Conservation (phyloP, 2,888 invertebrate genomes). For the Agapostemon virescens region DNA sequence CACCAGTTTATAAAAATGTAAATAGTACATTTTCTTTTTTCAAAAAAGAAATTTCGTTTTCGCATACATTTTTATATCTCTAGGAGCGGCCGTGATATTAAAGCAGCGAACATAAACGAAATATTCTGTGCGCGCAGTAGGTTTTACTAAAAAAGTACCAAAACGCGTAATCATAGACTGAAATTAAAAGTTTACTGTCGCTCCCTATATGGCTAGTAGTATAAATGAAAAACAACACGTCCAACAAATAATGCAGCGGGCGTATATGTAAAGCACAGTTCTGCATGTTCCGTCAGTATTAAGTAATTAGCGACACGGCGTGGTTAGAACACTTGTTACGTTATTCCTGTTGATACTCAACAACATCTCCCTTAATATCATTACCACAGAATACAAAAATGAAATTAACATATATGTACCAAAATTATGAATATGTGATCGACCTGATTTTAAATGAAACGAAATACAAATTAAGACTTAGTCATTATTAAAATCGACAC, state of each 20-base stretch:
- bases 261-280: not conserved
- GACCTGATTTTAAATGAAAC: not conserved
- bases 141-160: not conserved
- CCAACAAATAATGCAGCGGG: not conserved
- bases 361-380: not conserved
- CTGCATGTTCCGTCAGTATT: not conserved
- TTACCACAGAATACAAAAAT: not conserved
- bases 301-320: constrained; percentile 5
- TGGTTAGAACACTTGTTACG: not conserved
- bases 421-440: not conserved
- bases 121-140: not conserved
- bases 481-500: not conserved
- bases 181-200: constrained; percentile 8
- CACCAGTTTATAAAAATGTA: not conserved
- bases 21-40: not conserved
- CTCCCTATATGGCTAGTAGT: not conserved
- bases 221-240: not conserved
- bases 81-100: not conserved
- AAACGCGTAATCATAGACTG: constrained; percentile 1
- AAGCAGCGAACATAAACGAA: not conserved
- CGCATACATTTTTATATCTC: not conserved
- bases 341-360: not conserved
- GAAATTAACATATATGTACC: not conserved
- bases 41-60: not conserved
- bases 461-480: not conserved